These are phyloP conservation scores for Odontesthes bonariensis DNA, from an alignment of 2,113 vertebrate genomes.

Conservation along the genomic window DNA sequence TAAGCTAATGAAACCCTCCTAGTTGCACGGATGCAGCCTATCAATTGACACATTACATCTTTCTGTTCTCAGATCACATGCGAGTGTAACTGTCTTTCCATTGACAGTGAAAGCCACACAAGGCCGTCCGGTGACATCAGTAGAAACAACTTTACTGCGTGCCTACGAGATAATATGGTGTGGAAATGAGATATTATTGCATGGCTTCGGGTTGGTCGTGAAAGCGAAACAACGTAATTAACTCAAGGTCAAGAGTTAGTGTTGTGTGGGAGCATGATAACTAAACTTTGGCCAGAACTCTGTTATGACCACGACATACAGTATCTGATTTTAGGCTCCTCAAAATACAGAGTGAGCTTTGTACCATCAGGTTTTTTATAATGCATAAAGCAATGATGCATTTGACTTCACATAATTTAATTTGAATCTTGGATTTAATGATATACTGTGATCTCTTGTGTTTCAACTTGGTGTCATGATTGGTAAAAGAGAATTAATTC, in stretches of 20 bases:
- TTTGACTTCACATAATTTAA: not conserved
- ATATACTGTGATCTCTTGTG: not conserved
- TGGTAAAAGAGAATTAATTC: too few species aligned
- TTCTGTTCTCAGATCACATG: too few species aligned
- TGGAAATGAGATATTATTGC: not conserved
- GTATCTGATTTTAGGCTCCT: not conserved
- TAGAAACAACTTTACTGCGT: too few species aligned
- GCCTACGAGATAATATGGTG: too few species aligned
- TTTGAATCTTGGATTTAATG: not conserved
- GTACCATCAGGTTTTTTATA: not conserved
- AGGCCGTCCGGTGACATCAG: too few species aligned
- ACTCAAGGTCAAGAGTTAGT: not conserved
- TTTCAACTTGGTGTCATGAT: not conserved
- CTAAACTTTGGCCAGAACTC: not conserved
- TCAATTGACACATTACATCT: not conserved
- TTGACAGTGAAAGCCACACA: too few species aligned
- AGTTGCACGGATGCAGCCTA: not conserved
- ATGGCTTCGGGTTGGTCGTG: not conserved
- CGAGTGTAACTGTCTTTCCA: too few species aligned
- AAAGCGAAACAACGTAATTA: not conserved
- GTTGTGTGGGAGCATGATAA: not conserved
- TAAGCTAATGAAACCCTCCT: not conserved
- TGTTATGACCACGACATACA: not conserved
- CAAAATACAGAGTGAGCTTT: not conserved
- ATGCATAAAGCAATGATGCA: not conserved